Evolutionary conservation across 2,888 invertebrate genomes (phyloP).

Genomic region (Calameuta filiformis): DNA sequence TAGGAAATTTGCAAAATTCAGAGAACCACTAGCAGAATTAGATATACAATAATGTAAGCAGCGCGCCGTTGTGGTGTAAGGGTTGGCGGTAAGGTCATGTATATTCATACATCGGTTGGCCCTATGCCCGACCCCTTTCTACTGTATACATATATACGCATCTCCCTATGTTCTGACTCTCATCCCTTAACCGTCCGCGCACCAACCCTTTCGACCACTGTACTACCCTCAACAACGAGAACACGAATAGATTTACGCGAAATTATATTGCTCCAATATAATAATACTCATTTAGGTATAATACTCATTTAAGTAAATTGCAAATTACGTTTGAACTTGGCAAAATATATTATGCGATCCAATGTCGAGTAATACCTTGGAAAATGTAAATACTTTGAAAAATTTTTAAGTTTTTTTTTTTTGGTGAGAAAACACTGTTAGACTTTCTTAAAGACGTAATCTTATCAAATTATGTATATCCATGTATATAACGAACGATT

Average conservation of each 20-base stretch:
- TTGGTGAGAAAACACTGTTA: not conserved
- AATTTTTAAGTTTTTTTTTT: not conserved
- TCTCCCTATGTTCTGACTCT: conserved; percentile 50
- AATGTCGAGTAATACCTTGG: not conserved
- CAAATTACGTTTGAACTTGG: not conserved
- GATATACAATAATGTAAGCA: conserved; percentile 68
- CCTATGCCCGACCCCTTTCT: conserved; percentile 37
- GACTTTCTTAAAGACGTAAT: not conserved
- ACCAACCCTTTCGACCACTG: conserved; percentile 4
- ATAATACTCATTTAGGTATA: not conserved
- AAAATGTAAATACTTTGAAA: not conserved
- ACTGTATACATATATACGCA: conserved; percentile 51
- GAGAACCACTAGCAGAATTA: conserved; percentile 64
- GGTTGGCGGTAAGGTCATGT: conserved; percentile 65
- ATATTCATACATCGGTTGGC: conserved; percentile 64
- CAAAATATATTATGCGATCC: not conserved
- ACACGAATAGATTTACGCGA: conserved; percentile 57
- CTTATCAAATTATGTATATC: conserved; percentile 36
- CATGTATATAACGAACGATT: conserved; percentile 61
- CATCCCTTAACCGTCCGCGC: conserved; percentile 22
- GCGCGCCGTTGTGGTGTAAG: conserved; percentile 64
- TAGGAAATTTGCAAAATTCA: conserved; percentile 46
- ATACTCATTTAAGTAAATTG: not conserved
- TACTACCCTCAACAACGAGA: conserved; percentile 49
- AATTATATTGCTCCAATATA: not conserved